Evolutionary conservation across 2,113 vertebrate species (phyloP), one percentile per base, ranked within the genome.

Genomic region (Misgurnus anguillicaudatus): DNA sequence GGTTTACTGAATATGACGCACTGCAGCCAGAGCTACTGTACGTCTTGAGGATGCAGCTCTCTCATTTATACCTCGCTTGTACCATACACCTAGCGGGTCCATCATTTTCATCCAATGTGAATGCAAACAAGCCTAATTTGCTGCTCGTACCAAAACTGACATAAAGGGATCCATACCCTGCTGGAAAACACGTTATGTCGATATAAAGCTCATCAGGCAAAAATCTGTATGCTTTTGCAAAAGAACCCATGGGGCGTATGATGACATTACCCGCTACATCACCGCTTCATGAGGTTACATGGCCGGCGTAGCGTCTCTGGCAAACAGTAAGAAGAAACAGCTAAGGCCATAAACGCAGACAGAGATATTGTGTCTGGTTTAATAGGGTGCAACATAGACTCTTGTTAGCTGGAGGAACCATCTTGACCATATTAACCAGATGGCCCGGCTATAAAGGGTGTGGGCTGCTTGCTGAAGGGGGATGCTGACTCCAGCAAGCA

Each of bases 381-480:
- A 71, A 58, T 42, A 38, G 19, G 77, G 67, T 57, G 19, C 36
- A 41, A 55, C 58, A 77, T 63, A 55, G 66, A 71, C 61, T 76
- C 75, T 70, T 31, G 10, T 78, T 81, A 78, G 82, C 38, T 21
- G 55, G 41, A 60, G 58, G 69, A 74, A 73, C 71, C 76, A 84
- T 75, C 70, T 63, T 58, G 60, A 72, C 71, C 62, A 80, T 79
- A 58, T 84, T 79, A 79, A 63, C 83, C 80, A 71, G 72, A 76
- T 69, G 71, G 71, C 36, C 11, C 51, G 21, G 60, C 38, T 14
- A 66, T 76, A 63, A 77, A 80, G 42, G 42, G 73, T n/a, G 31
- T 55, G 66, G n/a, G 36, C 17, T 75, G 41, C 41, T 62, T 21
- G 41, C 42, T 62, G 24, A 45, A 36, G 21, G 58, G 60, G 17